Evolutionary conservation across 2,113 vertebrate species (phyloP).

Genomic region (Lepus europaeus): DNA sequence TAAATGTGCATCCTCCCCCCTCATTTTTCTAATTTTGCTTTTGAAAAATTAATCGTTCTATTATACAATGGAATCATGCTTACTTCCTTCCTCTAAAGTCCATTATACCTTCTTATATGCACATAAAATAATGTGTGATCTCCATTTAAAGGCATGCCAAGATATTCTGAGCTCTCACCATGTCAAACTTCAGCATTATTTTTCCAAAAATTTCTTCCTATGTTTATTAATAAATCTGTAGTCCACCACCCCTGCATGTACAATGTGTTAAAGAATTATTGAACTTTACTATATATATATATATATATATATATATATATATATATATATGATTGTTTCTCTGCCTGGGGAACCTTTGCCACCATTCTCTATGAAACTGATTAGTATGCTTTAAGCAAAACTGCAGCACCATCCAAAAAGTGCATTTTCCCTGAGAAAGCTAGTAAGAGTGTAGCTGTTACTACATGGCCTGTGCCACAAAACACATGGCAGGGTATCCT

Average conservation of each 20-base stretch:
- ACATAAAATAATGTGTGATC: neutral
- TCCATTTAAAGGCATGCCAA: neutral
- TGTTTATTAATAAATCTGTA: neutral
- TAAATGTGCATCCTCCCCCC: neutral
- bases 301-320: no score
- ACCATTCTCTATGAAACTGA: conserved; percentile 26
- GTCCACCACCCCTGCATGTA: neutral
- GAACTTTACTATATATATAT: neutral
- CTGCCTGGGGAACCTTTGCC: neutral
- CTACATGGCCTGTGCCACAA: neutral
- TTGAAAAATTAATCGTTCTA: conserved; percentile 31
- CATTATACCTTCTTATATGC: neutral
- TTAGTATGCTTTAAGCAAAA: conserved; percentile 1
- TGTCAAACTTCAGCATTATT: neutral
- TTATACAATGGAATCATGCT: neutral
- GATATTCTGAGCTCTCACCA: neutral
- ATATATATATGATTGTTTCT: neutral
- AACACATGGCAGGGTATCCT: neutral
- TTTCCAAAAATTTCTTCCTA: neutral
- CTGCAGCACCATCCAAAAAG: neutral
- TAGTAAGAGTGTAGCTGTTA: neutral
- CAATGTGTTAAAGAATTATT: neutral
- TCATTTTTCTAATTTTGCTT: neutral
- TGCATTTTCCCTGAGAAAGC: conserved; percentile 2
- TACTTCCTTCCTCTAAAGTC: neutral